phyloP scores from a whole-genome alignment of 2,797 vertebrate species.

The Catharus ustulatus region DNA sequence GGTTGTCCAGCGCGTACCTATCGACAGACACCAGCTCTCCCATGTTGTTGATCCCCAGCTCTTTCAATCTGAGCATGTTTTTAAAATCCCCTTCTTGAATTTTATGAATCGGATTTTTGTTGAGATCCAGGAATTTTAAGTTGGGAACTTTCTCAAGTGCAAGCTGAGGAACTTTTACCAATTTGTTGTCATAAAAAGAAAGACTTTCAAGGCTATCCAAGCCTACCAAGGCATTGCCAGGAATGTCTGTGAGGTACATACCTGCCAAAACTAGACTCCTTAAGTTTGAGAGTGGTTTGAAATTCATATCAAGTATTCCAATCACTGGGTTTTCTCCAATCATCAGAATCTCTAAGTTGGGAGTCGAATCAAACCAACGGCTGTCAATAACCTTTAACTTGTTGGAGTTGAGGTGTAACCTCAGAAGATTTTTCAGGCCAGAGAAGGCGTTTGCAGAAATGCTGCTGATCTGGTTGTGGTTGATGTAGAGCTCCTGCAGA shows the following conservation, averaged over 20 bases:
- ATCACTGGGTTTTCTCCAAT: conserved; percentile 96
- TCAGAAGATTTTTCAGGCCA: conserved; percentile 88
- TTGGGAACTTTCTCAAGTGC: conserved; percentile 94
- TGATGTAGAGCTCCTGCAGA: conserved; percentile 96
- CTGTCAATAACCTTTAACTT: conserved; percentile 89
- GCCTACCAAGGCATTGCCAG: conserved; percentile 92
- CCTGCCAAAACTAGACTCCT: conserved; percentile 94
- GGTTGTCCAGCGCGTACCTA: conserved; percentile 90
- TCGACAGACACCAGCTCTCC: conserved; percentile 92
- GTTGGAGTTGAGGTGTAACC: conserved; percentile 97
- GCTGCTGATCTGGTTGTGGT: conserved; percentile 94
- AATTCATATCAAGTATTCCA: conserved; percentile 94
- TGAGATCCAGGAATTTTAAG: conserved; percentile 96
- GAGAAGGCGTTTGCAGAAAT: conserved; percentile 92
- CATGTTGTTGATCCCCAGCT: conserved; percentile 97
- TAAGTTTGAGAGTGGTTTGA: conserved; percentile 89
- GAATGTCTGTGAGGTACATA: conserved; percentile 94
- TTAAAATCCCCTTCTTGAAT: conserved; percentile 95
- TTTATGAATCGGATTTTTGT: conserved; percentile 95
- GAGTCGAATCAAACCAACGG: conserved; percentile 94
- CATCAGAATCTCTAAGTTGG: conserved; percentile 97
- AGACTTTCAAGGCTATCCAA: conserved; percentile 96
- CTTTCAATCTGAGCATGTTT: conserved; percentile 94
- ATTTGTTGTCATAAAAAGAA: conserved; percentile 94
- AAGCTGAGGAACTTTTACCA: conserved; percentile 88